Evolutionary conservation across 2,113 vertebrate species (phyloP).

Genomic region (Bubo blakistoni): DNA sequence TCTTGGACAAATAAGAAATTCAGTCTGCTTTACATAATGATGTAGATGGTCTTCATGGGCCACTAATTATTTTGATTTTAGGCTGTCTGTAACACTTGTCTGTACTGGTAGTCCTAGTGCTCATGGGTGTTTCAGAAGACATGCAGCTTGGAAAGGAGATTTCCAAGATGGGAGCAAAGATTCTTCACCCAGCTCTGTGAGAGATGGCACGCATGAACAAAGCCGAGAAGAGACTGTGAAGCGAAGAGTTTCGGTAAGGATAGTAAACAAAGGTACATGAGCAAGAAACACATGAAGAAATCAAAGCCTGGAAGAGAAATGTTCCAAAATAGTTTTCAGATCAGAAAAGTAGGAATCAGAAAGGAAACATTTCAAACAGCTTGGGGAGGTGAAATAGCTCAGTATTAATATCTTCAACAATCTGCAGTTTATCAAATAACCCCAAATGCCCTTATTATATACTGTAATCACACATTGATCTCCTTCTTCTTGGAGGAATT

Average conservation of each 20-base stretch:
- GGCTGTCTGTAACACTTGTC: background rate
- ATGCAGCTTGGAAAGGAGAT: background rate
- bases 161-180: background rate
- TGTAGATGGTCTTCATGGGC: background rate
- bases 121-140: background rate
- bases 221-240: background rate
- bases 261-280: background rate
- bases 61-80: background rate
- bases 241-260: background rate
- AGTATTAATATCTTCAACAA: background rate
- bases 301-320: background rate
- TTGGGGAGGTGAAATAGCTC: background rate
- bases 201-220: rapidly evolving
- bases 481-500: background rate
- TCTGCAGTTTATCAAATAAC: background rate
- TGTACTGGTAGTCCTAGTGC: background rate
- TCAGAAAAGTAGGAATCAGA: background rate
- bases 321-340: background rate
- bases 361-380: background rate
- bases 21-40: background rate
- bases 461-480: background rate
- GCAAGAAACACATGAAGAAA: background rate
- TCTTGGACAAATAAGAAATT: background rate
- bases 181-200: background rate
- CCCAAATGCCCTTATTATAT: background rate